These are phyloP conservation scores for Mallotus villosus DNA, from an alignment of 2,797 vertebrate species.

Conservation along the genomic window DNA sequence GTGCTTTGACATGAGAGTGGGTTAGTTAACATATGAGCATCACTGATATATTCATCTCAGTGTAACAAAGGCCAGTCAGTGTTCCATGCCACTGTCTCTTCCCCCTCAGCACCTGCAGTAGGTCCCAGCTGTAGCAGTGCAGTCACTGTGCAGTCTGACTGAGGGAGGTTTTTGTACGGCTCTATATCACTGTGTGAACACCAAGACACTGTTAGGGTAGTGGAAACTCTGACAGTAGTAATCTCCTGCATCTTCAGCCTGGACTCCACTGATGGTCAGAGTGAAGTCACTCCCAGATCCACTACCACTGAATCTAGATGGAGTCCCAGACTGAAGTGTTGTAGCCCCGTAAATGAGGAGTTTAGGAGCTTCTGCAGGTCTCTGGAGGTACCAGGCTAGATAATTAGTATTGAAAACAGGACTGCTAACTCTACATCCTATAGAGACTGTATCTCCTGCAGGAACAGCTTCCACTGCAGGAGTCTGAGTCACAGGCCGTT, in stretches of 20 bases:
- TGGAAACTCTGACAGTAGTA: too few relatives aligned
- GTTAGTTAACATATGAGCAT: background rate
- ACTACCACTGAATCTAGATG: constrained; percentile 20
- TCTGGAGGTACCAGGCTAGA: too few relatives aligned
- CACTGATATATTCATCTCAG: background rate
- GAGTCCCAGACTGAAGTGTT: background rate
- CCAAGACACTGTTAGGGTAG: background rate
- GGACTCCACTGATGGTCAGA: constrained; percentile 45
- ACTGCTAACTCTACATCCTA: too few relatives aligned
- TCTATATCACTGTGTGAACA: constrained; percentile 31
- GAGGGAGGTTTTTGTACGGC: constrained; percentile 31
- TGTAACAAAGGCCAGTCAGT: background rate
- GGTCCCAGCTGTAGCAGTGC: constrained; percentile 30
- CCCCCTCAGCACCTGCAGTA: constrained; percentile 19
- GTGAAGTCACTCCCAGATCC: constrained; percentile 24
- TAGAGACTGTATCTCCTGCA: too few relatives aligned
- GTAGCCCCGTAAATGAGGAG: background rate
- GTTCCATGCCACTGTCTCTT: constrained; percentile 16
- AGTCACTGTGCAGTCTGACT: constrained; percentile 24
- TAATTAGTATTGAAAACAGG: too few relatives aligned
- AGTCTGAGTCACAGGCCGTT: too few relatives aligned
- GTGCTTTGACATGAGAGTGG: background rate
- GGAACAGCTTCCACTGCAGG: too few relatives aligned
- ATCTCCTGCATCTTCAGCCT: constrained; percentile 36
- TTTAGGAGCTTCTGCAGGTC: constrained; percentile 19